A percentile compares a stretch with the other conserved stretches of the same genome.
Evolutionary conservation across 2,797 vertebrate species (phyloP).

Genomic region (Australoheros facetus): DNA sequence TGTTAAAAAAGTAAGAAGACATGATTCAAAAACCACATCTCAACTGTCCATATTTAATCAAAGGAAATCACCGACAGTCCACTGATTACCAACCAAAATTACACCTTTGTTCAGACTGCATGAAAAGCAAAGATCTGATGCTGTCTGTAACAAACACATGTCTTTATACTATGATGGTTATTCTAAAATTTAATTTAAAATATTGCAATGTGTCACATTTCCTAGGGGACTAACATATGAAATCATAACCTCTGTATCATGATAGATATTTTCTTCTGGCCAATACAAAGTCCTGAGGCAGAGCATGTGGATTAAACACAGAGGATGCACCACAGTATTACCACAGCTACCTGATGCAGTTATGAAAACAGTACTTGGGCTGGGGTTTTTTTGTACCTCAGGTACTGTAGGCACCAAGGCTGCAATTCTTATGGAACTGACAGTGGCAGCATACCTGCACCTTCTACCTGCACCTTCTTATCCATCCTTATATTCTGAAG

Average conservation of each 20-base stretch:
- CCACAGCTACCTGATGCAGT: too few relatives aligned
- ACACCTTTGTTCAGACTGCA: background rate
- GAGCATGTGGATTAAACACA: too few relatives aligned
- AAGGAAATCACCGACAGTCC: background rate
- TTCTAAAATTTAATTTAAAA: too few relatives aligned
- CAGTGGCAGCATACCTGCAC: background rate
- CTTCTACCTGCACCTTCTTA: background rate
- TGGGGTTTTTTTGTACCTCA: background rate
- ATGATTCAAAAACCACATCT: background rate
- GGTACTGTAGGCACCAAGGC: background rate
- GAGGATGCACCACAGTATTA: too few relatives aligned
- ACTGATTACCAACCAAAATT: background rate
- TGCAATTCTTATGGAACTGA: background rate
- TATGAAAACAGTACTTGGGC: background rate
- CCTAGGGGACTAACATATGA: too few relatives aligned
- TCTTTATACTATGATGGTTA: too few relatives aligned
- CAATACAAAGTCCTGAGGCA: too few relatives aligned
- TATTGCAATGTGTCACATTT: too few relatives aligned
- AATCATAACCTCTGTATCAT: too few relatives aligned
- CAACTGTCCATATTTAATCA: background rate
- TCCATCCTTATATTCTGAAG: background rate
- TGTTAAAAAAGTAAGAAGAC: too few relatives aligned
- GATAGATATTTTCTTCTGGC: too few relatives aligned
- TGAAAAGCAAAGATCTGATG: background rate
- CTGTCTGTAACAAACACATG: too few relatives aligned